Evolutionary conservation across 2,797 vertebrate genomes (phyloP).

Genomic region (Coregonus ussuriensis): DNA sequence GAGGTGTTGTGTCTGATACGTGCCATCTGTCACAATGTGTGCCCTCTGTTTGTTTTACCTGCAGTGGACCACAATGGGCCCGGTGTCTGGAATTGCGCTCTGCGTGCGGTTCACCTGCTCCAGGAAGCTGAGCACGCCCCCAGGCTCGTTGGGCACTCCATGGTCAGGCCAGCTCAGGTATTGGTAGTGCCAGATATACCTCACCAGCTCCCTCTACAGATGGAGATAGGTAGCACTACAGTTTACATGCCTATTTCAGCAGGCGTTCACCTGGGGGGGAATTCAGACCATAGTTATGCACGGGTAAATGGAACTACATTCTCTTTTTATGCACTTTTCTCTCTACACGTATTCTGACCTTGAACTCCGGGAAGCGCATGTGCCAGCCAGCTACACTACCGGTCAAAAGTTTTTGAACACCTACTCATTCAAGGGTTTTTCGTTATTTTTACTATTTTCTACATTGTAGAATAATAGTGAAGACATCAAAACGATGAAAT

Average conservation of each 20-base stretch:
- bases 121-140: conserved; percentile 85
- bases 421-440: too few species aligned
- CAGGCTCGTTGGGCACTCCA: conserved; percentile 85
- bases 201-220: conserved; percentile 75
- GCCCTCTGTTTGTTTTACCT: conserved; percentile 71
- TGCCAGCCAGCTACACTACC: too few species aligned
- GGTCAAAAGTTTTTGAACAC: too few species aligned
- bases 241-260: not conserved
- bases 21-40: not conserved
- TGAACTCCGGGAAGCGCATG: too few species aligned
- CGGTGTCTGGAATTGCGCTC: conserved; percentile 74
- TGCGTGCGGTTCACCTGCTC: conserved; percentile 86
- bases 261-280: too few species aligned
- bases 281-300: too few species aligned
- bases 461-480: too few species aligned
- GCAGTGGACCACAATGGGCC: conserved; percentile 89
- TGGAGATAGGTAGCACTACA: not conserved
- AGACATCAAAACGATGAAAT: too few species aligned
- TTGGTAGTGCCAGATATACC: conserved; percentile 87
- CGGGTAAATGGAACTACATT: too few species aligned
- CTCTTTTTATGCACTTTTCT: too few species aligned
- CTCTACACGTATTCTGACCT: too few species aligned
- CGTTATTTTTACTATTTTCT: too few species aligned
- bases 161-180: conserved; percentile 92
- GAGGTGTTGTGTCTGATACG: not conserved